Conservation (phyloP, 2,797 vertebrate species). For the Zenarchopterus dispar region DNA sequence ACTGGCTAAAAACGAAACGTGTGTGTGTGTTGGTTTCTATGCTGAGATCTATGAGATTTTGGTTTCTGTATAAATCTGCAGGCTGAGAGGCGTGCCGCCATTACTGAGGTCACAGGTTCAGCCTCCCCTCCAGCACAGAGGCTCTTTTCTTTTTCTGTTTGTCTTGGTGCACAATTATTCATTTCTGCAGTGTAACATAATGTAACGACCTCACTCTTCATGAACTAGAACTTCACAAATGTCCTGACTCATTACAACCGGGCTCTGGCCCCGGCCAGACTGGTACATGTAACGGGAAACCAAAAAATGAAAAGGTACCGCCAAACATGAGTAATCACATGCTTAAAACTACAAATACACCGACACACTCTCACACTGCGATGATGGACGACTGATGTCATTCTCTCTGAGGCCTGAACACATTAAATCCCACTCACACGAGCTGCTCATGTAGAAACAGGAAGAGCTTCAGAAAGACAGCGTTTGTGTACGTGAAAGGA, state of each 20-base stretch:
- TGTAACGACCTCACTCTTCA: too few relatives aligned
- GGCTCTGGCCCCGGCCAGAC: too few relatives aligned
- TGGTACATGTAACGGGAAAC: too few relatives aligned
- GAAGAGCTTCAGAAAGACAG: not conserved
- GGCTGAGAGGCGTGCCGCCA: not conserved
- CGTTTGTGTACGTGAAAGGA: not conserved
- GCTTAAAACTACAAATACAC: not conserved
- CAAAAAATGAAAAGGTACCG: too few relatives aligned
- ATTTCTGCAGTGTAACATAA: too few relatives aligned
- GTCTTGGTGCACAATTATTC: not conserved
- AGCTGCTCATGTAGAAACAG: not conserved
- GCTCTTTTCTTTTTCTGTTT: not conserved
- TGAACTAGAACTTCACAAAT: too few relatives aligned
- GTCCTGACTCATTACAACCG: too few relatives aligned
- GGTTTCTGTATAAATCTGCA: not conserved
- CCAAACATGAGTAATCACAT: not conserved
- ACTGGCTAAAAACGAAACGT: not conserved
- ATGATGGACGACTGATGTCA: conserved; percentile 48
- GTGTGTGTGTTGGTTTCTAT: conserved; percentile 20
- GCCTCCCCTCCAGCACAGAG: too few relatives aligned
- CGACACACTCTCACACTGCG: conserved; percentile 6
- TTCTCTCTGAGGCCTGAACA: conserved; percentile 34
- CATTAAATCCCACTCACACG: conserved; percentile 34
- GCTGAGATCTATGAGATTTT: conserved; percentile 1
- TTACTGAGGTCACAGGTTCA: not conserved